These are phyloP conservation scores for Anguilla pacifica DNA, from an alignment of 2,797 vertebrate species.

Conservation along the genomic window DNA sequence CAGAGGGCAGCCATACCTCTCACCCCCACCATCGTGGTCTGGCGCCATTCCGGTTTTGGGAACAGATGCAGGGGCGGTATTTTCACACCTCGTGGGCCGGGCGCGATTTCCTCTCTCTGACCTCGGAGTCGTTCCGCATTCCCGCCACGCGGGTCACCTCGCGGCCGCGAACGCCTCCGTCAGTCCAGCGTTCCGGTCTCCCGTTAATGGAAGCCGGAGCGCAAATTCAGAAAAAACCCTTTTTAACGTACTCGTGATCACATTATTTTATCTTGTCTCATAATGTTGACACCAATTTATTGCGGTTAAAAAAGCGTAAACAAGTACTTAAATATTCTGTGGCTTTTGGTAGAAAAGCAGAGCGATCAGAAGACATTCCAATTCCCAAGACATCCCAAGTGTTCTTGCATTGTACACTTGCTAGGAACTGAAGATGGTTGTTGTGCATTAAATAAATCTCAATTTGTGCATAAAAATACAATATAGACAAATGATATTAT, in stretches of 20 bases:
- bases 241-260: not conserved
- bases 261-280: not conserved
- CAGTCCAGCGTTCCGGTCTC: not conserved
- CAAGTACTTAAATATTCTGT: not conserved
- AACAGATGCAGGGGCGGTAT: not conserved
- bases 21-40: not conserved
- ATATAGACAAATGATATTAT: no score
- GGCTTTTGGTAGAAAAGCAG: not conserved
- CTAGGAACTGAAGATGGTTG: no score
- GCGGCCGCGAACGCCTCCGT: not conserved
- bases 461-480: no score
- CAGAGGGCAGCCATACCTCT: not conserved
- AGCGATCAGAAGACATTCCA: no score
- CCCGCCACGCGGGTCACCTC: not conserved
- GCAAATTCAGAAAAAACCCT: not conserved
- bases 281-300: not conserved
- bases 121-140: conserved; percentile 9
- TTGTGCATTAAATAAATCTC: no score
- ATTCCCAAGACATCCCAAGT: no score
- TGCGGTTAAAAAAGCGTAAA: not conserved
- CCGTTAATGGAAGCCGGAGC: not conserved
- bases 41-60: not conserved
- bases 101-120: not conserved
- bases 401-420: no score
- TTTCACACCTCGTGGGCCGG: not conserved